phyloP scores from a whole-genome alignment of 1,140 invertebrate species.

The Drosophila ananassae region DNA sequence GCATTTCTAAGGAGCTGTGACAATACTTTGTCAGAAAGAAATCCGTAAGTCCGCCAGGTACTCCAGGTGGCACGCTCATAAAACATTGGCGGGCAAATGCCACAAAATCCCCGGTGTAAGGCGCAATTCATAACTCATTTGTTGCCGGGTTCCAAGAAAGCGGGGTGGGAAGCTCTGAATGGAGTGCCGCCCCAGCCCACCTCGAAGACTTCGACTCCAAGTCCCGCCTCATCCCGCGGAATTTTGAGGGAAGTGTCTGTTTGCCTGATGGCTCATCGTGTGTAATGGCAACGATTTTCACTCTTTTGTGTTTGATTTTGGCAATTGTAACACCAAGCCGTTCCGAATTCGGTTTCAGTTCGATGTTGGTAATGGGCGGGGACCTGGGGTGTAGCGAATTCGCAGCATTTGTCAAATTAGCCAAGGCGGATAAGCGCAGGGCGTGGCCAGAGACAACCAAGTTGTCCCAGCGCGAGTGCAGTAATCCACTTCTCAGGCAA shows the following conservation, averaged over 20 bases:
- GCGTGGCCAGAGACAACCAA: conserved; percentile 17
- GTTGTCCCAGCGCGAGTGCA: conserved; percentile 38
- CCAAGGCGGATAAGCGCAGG: conserved; percentile 54
- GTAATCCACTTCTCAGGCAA: conserved; percentile 67
- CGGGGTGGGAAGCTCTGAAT: not conserved
- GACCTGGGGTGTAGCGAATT: conserved; percentile 56
- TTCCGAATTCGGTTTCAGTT: conserved; percentile 29
- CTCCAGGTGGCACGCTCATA: conserved; percentile 21
- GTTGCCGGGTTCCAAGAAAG: conserved; percentile 19
- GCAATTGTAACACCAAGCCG: conserved; percentile 61
- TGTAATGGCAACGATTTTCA: conserved; percentile 75
- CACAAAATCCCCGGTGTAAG: conserved; percentile 64
- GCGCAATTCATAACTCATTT: conserved; percentile 77
- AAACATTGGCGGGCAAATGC: conserved; percentile 42
- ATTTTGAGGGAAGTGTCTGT: conserved; percentile 17
- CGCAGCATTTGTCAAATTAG: conserved; percentile 77
- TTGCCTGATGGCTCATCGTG: conserved; percentile 40
- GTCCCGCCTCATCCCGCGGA: not conserved
- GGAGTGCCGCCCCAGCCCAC: not conserved
- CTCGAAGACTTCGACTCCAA: not conserved
- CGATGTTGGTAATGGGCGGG: conserved; percentile 15
- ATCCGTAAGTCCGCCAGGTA: conserved; percentile 30
- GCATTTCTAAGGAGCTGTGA: conserved; percentile 2
- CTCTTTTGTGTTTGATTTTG: conserved; percentile 76
- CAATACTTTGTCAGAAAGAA: conserved; percentile 20